These are phyloP conservation scores for Caerostris extrusa DNA, from an alignment of 1,140 invertebrate genomes.

Conservation along the genomic window DNA sequence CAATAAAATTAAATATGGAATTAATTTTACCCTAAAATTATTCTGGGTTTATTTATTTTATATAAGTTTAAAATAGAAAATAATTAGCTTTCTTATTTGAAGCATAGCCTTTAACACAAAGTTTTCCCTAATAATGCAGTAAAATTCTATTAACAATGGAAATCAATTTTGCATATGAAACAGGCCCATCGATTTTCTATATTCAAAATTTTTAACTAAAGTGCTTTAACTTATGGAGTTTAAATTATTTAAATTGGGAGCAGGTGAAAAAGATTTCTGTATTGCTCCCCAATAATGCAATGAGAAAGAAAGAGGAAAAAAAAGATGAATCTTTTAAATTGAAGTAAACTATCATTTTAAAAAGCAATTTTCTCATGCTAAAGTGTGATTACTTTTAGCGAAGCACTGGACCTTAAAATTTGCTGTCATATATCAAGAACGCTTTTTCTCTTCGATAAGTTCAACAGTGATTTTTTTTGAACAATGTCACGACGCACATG, in stretches of 20 bases:
- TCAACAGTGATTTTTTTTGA: not conserved
- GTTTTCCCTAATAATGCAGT: not conserved
- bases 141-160: not conserved
- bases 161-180: not conserved
- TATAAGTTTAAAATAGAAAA: not conserved
- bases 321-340: not conserved
- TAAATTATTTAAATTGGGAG: not conserved
- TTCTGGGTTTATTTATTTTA: not conserved
- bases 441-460: not conserved
- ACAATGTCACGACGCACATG: not conserved
- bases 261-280: not conserved
- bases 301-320: not conserved
- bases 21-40: not conserved
- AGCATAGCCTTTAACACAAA: not conserved
- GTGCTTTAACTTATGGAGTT: not conserved
- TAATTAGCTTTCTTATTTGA: not conserved
- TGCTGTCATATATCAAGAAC: conserved; percentile 41
- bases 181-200: not conserved
- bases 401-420: conserved; percentile 34
- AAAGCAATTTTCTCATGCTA: not conserved
- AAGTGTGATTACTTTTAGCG: conserved; percentile 37
- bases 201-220: not conserved
- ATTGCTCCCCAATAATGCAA: not conserved
- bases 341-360: conserved; percentile 1
- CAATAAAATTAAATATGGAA: not conserved